Evolutionary conservation across 2,888 invertebrate genomes (phyloP).

Genomic region (Kuschelorhynchus macadamiae): DNA sequence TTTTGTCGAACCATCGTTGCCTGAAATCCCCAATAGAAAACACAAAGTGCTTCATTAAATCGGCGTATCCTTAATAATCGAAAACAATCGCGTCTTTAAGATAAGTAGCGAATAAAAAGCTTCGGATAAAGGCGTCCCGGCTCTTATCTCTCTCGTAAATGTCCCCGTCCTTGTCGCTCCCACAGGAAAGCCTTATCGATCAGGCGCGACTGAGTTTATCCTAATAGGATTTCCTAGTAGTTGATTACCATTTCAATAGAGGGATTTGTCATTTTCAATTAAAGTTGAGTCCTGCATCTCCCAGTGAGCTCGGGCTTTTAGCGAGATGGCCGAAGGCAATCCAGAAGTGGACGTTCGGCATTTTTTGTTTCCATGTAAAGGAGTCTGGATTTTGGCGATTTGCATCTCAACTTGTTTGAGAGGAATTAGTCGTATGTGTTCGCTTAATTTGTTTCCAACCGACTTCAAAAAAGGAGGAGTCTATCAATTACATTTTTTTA

Average conservation of each 20-base stretch:
- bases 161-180: conserved; percentile 45
- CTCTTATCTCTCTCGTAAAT: conserved; percentile 10
- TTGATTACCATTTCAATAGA: conserved; percentile 72
- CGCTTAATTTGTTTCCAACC: too few relatives aligned
- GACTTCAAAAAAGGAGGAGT: too few relatives aligned
- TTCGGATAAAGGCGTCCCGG: conserved; percentile 33
- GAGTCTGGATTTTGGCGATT: not conserved
- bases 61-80: conserved; percentile 43
- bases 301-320: conserved; percentile 60
- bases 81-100: conserved; percentile 56
- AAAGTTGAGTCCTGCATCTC: conserved; percentile 70
- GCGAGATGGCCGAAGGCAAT: conserved; percentile 33
- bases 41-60: conserved; percentile 39
- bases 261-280: conserved; percentile 72
- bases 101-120: conserved; percentile 54
- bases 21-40: conserved; percentile 8
- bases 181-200: conserved; percentile 62
- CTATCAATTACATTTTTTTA: too few relatives aligned
- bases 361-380: conserved; percentile 3
- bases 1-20: not conserved
- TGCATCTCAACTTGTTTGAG: conserved; percentile 4
- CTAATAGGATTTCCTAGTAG: conserved; percentile 72
- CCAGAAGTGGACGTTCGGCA: conserved; percentile 30
- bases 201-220: conserved; percentile 68
- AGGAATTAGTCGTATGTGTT: too few relatives aligned